Conservation (phyloP, 64 coral and sea anemone genomes). For the Orbicella faveolata region DNA sequence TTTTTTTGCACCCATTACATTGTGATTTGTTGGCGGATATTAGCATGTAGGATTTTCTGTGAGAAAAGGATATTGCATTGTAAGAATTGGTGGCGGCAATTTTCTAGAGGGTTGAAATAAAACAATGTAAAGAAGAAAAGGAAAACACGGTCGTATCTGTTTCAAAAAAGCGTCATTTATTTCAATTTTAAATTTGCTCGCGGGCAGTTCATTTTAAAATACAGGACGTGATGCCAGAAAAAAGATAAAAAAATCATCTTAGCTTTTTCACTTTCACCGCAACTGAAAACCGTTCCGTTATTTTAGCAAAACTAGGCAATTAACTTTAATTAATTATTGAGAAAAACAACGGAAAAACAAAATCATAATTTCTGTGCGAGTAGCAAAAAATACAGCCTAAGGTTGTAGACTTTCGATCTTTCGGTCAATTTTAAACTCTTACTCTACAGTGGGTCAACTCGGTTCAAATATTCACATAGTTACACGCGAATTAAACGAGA, state of each 20-base stretch:
- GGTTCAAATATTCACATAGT: neutral
- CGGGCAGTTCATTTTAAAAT: neutral
- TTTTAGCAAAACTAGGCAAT: neutral
- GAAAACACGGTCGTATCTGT: neutral
- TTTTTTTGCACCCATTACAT: too few species aligned
- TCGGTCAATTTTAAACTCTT: neutral
- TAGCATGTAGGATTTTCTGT: neutral
- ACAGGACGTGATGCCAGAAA: too few species aligned
- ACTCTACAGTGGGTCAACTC: too few species aligned
- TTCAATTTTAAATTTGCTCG: neutral
- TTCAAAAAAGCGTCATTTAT: neutral
- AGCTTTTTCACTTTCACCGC: neutral
- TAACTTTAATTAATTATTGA: constrained; percentile 1
- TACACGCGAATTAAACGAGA: neutral
- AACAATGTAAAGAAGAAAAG: neutral
- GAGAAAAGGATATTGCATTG: constrained; percentile 21
- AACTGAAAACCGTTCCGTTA: neutral
- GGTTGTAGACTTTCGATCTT: neutral
- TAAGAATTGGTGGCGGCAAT: neutral
- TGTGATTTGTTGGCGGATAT: neutral
- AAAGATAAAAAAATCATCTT: neutral
- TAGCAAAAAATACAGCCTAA: neutral
- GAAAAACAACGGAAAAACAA: neutral
- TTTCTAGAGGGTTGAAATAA: neutral
- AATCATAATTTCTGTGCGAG: neutral